Conservation (phyloP, 2,113 vertebrate species). For the Coturnix japonica region DNA sequence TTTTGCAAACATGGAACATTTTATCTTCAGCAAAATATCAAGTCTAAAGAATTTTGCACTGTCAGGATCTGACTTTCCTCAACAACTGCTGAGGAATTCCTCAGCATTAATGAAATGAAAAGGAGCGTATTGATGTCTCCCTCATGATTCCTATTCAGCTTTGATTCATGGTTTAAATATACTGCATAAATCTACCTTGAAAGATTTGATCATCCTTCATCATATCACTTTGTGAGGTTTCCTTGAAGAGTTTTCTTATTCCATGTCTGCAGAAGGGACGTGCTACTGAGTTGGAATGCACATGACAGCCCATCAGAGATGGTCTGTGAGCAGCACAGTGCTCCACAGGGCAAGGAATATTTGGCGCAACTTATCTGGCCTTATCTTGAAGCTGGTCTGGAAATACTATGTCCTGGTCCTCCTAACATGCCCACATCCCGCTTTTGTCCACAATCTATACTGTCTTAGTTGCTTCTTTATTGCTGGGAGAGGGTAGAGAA, state of each 20-base stretch:
- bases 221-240: background rate
- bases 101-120: background rate
- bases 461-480: background rate
- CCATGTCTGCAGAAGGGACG: background rate
- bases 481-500: background rate
- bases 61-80: background rate
- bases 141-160: background rate
- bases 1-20: background rate
- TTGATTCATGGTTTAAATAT: background rate
- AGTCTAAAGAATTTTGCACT: background rate
- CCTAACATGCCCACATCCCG: background rate
- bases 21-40: background rate
- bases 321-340: background rate
- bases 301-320: background rate
- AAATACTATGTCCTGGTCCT: background rate
- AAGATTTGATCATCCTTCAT: background rate
- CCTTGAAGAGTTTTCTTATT: background rate
- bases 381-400: background rate
- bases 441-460: background rate
- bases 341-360: background rate
- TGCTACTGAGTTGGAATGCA: background rate
- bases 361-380: background rate
- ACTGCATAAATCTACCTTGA: background rate
- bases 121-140: background rate
- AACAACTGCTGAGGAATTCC: background rate